Evolutionary conservation across 2,113 vertebrate genomes (phyloP), one percentile per base, ranked within the genome.

Genomic region (Lophura nycthemera): DNA sequence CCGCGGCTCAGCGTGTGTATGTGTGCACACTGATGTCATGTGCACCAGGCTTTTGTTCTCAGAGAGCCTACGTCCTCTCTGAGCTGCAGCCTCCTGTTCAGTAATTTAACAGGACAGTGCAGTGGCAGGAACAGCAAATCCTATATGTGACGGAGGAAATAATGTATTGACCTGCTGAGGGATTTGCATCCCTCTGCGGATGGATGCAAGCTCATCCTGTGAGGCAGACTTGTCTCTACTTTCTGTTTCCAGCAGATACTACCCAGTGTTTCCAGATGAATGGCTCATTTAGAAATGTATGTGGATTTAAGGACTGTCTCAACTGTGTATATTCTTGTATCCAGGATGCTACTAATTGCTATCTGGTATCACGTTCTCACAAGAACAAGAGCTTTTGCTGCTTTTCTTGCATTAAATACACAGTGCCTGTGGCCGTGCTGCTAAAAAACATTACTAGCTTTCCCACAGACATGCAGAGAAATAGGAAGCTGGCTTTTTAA

Each of bases 381-480:
- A 72, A 75, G 40, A 45, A 21, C 25, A 25, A 79, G n/a, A 83
- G 59, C 75, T 84, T 84, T 86, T 20, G 4, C 57, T 84, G 57
- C n/a, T 86, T 17, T 81, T 30, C 36, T 78, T 90, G 24, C 69
- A 86, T 90, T 90, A 71, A 96, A 65, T 50, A 91, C 3, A 50
- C 52, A 63, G 16, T 79, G 88, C 86, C 88, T 66, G 59, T 78
- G 76, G 90, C 93, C 67, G 13, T 84, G 30, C 83, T 84, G 73
- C 54, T 94, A 54, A 86, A 92, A 83, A 63, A 16, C 59, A 5
- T 86, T 59, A 45, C 83, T 83, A 75, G 78, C 71, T 96, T 95
- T 93, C 91, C 86, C 92, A 88, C 72, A 91, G 94, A 93, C 92
- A 91, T 2, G 10, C 73, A 36, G 80, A 72, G 91, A 81, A 91